phyloP scores from a whole-genome alignment of 92 coral and sea anemone genomes.

The Heteractis magnifica region DNA sequence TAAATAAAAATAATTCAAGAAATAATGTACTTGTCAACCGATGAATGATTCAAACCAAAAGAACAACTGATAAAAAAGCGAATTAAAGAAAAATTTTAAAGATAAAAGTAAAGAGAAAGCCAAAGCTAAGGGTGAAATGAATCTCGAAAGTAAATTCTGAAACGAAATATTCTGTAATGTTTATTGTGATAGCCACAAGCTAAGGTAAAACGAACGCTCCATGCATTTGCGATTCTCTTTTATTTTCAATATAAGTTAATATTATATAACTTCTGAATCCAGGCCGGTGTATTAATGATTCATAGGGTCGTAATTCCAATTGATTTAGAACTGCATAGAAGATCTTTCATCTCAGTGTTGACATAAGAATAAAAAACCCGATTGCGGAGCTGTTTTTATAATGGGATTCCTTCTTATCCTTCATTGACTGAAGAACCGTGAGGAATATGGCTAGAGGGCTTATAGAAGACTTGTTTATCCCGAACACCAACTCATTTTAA shows the following conservation, averaged over 20 bases:
- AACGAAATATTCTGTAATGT: background rate
- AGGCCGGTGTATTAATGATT: slow-evolving; percentile 3
- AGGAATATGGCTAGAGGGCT: background rate
- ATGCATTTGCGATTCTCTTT: background rate
- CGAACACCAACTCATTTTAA: background rate
- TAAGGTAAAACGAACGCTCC: background rate
- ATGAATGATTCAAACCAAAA: background rate
- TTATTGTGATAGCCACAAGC: background rate
- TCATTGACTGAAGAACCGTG: background rate
- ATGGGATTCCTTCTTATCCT: background rate
- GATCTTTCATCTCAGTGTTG: slow-evolving; percentile 7
- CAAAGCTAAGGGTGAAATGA: background rate
- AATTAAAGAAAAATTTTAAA: background rate
- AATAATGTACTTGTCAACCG: background rate
- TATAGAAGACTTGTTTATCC: background rate
- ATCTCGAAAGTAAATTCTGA: background rate
- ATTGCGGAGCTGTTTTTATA: background rate
- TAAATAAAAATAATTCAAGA: background rate
- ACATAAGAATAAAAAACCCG: slow-evolving; percentile 1
- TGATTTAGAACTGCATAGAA: background rate
- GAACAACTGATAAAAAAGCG: background rate
- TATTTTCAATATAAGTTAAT: slow-evolving; percentile 17
- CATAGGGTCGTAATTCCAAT: slow-evolving; percentile 2
- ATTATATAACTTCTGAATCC: slow-evolving; percentile 1
- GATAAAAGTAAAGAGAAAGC: background rate